Conservation (phyloP, 2,797 vertebrate species). For the Trachurus trachurus region DNA sequence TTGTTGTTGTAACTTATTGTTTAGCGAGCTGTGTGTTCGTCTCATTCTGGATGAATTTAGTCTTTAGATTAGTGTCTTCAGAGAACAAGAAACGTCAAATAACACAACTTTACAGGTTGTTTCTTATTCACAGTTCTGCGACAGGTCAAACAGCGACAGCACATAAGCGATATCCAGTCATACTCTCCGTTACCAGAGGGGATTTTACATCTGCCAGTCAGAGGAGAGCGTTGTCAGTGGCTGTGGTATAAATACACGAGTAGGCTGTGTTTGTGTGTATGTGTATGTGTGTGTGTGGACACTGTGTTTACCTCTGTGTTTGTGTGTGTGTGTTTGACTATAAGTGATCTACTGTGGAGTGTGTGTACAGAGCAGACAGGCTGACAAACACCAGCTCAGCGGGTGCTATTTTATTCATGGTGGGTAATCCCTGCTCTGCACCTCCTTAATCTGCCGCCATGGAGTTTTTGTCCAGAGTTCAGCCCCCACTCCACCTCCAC, state of each 20-base stretch:
- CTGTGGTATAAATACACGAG: neutral
- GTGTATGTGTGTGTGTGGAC: neutral
- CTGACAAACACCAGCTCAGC: constrained; percentile 70
- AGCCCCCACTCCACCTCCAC: constrained; percentile 50
- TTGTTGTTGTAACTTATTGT: no score
- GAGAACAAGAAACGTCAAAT: neutral
- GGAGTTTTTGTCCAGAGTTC: constrained; percentile 61
- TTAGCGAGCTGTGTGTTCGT: neutral
- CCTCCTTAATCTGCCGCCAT: constrained; percentile 75
- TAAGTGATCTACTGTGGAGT: constrained; percentile 26
- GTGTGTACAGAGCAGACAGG: constrained; percentile 50
- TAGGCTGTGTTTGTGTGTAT: neutral
- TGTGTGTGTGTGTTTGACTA: constrained; percentile 1
- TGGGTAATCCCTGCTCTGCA: constrained; percentile 76
- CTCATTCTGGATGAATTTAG: neutral
- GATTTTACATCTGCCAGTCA: neutral
- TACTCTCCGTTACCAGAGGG: neutral
- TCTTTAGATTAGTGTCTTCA: neutral
- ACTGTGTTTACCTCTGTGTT: neutral
- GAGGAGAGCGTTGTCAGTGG: neutral
- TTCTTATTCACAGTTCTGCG: neutral
- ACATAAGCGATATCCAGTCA: neutral
- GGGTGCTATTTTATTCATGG: constrained; percentile 75
- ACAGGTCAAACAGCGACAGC: neutral
- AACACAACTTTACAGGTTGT: neutral